Evolutionary conservation across 2,113 vertebrate genomes (phyloP).

Genomic region (Pomatorhinus ruficollis): DNA sequence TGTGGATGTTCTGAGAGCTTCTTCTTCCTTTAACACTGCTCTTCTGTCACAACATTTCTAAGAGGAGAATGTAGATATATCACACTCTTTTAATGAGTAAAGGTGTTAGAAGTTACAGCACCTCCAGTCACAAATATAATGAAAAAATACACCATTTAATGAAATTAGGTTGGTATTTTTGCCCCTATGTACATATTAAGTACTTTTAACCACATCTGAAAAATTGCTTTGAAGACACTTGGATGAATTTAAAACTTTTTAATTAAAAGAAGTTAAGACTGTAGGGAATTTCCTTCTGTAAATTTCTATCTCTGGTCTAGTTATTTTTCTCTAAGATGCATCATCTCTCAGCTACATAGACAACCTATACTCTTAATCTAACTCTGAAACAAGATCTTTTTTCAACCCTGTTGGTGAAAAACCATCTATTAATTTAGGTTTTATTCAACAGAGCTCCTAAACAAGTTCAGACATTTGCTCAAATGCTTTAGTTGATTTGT

Average conservation of each 20-base stretch:
- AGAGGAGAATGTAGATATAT: not conserved
- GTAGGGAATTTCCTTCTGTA: not conserved
- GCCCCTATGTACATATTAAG: not conserved
- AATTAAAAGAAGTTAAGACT: not conserved
- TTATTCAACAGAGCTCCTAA: not conserved
- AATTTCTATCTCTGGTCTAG: not conserved
- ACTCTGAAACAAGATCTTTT: not conserved
- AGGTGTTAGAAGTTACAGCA: conserved; percentile 25
- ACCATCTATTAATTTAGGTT: not conserved
- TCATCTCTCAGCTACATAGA: not conserved
- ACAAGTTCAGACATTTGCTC: not conserved
- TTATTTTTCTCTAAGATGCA: not conserved
- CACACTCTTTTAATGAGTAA: not conserved
- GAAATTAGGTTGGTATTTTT: not conserved
- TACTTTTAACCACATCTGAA: not conserved
- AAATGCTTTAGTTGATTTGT: not conserved
- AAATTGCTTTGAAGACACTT: not conserved
- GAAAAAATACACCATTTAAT: not conserved
- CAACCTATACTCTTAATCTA: not conserved
- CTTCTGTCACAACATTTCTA: not conserved
- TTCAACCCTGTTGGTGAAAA: not conserved
- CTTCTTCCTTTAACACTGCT: not conserved
- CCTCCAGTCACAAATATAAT: not conserved
- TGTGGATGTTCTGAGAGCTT: not conserved
- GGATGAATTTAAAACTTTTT: not conserved